Conservation (phyloP, 1,140 invertebrate species). For the Cephus cinctus region DNA sequence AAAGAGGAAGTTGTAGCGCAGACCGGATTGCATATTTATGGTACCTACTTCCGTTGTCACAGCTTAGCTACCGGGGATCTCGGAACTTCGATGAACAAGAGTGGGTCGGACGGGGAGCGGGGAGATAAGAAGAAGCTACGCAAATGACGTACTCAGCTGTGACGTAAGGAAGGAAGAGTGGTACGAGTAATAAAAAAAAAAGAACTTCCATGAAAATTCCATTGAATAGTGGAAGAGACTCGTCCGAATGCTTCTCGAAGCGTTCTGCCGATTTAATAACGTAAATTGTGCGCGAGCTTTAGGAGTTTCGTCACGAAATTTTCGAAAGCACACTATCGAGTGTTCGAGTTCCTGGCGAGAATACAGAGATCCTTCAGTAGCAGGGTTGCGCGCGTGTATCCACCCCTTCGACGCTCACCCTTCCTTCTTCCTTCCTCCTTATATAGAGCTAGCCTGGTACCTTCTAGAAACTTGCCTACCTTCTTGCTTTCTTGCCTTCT, state of each 20-base stretch:
- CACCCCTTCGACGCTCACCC: neutral
- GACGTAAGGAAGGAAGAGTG: conserved; percentile 1
- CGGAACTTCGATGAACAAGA: neutral
- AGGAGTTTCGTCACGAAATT: conserved; percentile 6
- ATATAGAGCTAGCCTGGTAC: too few relatives aligned
- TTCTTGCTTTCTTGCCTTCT: too few relatives aligned
- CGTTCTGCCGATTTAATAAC: conserved; percentile 7
- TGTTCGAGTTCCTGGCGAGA: conserved; percentile 4
- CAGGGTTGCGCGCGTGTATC: neutral
- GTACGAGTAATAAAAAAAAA: too few relatives aligned
- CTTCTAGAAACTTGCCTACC: too few relatives aligned
- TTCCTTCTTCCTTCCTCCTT: too few relatives aligned
- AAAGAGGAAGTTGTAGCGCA: neutral
- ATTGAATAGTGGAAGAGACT: too few relatives aligned
- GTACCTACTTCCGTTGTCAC: neutral
- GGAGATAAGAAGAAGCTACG: neutral
- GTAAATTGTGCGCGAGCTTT: conserved; percentile 3
- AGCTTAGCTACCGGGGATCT: neutral
- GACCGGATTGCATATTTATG: neutral
- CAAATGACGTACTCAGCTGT: neutral
- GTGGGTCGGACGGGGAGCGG: too few relatives aligned
- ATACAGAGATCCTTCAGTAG: neutral
- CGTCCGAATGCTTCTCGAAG: neutral
- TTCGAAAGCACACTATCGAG: conserved; percentile 7
- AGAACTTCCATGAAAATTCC: too few relatives aligned